Evolutionary conservation across 2,113 vertebrate species (phyloP), one percentile per base, ranked within the genome.

Genomic region (Eurypyga helias): DNA sequence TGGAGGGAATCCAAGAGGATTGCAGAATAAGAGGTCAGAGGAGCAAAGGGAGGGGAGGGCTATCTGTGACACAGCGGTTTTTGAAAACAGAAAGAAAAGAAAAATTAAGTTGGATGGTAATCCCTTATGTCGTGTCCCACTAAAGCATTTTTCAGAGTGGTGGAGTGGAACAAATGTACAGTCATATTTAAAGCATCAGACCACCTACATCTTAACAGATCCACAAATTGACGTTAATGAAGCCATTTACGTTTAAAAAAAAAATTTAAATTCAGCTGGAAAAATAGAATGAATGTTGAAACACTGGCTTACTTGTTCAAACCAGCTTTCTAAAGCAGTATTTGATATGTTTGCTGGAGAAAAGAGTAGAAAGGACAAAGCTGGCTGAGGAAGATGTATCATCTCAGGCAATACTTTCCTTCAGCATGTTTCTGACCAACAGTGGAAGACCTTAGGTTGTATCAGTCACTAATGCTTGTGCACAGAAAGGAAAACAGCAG

Each of bases 21-120:
- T 97, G 88, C 77, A 85, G 92, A 90, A 89, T 67, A 65, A 72
- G 90, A 94, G 92, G 94, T 96, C 94, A 94, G 87, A 67, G 87
- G 55, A 90, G 82, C 90, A 78, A 81, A 73, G 71, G 78, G 89
- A 94, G 60, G 77, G 66, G 66, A 91, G 70, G 38, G 64, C 60
- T 88, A 60, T 88, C 89, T 86, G 89, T 97, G 96, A 94, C 96
- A 93, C 92, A 96, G 96, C 94, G 96, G 95, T 66, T 96, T 97
- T 67, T 61, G 84, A 90, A 88, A 92, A 81, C 64, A 93, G 83
- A 94, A 91, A 73, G 7, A 5, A 18, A 52, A 31, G 26, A 51
- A 58, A 34, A 29, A 3, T 34, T 41, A 41, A 41, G 17, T 10
- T 76, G 83, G 48, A 29, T 94, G 75, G 71, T 33, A 76, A 96